Evolutionary conservation across 2,113 vertebrate genomes (phyloP).

Genomic region (Butastur rufipennis): DNA sequence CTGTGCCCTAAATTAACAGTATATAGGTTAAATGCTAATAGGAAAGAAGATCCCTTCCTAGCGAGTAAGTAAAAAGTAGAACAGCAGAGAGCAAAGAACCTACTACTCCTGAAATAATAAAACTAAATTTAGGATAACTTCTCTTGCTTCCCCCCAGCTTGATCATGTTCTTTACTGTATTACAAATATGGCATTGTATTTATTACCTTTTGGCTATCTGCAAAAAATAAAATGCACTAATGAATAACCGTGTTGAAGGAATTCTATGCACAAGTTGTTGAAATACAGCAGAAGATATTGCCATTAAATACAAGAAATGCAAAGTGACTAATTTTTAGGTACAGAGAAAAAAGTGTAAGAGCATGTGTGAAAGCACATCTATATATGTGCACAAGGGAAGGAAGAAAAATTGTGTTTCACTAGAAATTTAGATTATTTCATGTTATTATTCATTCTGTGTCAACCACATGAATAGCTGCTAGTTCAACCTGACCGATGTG

Average conservation of each 20-base stretch:
- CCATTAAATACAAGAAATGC: background rate
- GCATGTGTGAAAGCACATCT: background rate
- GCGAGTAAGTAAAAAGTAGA: background rate
- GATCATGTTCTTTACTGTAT: background rate
- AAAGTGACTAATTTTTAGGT: background rate
- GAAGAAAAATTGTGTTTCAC: background rate
- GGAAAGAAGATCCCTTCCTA: background rate
- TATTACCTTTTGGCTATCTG: background rate
- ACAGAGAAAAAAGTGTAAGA: background rate
- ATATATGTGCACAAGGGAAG: background rate
- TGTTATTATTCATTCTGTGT: background rate
- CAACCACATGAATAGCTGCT: background rate
- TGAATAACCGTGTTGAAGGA: background rate
- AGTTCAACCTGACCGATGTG: background rate
- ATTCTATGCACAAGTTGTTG: background rate
- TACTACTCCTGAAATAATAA: background rate
- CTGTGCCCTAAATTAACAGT: background rate
- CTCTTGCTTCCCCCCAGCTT: background rate
- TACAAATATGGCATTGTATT: background rate
- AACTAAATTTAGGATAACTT: background rate
- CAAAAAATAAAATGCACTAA: background rate
- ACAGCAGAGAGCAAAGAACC: background rate
- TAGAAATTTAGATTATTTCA: background rate
- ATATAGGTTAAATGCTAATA: constrained; percentile 17
- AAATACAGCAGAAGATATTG: background rate